phyloP scores from a whole-genome alignment of 1,140 invertebrate genomes.

The Platyura marginata region DNA sequence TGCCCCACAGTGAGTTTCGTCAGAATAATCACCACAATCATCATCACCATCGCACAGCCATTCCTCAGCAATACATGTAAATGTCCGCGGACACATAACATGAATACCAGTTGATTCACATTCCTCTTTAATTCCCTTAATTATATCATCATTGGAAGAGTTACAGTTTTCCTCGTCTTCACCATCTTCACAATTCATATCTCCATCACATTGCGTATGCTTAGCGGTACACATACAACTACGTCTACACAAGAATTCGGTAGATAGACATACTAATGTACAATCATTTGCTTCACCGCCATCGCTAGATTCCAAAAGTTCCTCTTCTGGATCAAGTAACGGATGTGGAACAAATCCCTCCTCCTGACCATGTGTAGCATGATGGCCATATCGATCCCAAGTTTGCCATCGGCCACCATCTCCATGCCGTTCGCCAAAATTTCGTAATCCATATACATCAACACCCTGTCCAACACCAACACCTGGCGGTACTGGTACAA shows the following conservation, averaged over 20 bases:
- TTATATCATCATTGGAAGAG: conserved; percentile 13
- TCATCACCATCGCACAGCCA: conserved; percentile 56
- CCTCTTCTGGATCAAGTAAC: neutral
- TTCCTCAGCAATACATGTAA: conserved; percentile 50
- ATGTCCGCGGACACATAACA: conserved; percentile 44
- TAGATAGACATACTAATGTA: conserved; percentile 24
- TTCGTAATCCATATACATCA: conserved; percentile 12
- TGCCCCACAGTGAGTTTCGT: conserved; percentile 54
- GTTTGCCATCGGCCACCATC: conserved; percentile 8
- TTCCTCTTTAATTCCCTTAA: conserved; percentile 28
- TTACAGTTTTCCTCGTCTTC: conserved; percentile 49
- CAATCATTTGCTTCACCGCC: conserved; percentile 14
- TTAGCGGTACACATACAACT: conserved; percentile 38
- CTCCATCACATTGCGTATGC: conserved; percentile 30
- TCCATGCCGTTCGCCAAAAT: conserved; percentile 11
- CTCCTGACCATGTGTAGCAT: neutral
- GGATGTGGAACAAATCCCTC: neutral
- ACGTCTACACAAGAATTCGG: conserved; percentile 32
- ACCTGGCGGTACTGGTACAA: neutral
- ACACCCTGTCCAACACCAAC: neutral
- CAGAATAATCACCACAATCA: conserved; percentile 67
- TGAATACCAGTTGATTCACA: conserved; percentile 36
- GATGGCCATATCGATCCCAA: conserved; percentile 14
- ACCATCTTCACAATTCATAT: conserved; percentile 34
- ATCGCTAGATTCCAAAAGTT: neutral